Percentiles rank a stretch among this genome's conserved stretches.
These are phyloP conservation scores for Loriculus beryllinus DNA, from an alignment of 2,797 vertebrate species.

Conservation along the genomic window DNA sequence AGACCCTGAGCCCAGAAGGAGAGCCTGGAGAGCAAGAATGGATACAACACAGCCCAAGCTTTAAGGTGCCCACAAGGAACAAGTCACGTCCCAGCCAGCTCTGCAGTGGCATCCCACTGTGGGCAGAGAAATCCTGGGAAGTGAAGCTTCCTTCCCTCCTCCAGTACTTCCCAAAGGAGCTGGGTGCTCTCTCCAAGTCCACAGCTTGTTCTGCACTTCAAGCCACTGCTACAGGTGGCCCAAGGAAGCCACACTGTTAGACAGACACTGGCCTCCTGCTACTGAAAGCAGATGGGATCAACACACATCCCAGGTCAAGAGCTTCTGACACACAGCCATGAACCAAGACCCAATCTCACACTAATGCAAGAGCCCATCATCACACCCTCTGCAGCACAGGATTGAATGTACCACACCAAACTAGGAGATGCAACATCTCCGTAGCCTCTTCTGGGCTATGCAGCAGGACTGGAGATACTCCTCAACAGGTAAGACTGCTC, in stretches of 20 bases:
- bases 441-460: background rate
- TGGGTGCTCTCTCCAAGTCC: background rate
- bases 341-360: background rate
- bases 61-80: background rate
- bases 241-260: background rate
- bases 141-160: background rate
- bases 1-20: background rate
- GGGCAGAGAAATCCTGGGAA: background rate
- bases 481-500: background rate
- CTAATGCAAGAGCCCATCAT: background rate
- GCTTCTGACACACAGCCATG: fast-evolving
- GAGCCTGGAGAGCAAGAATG: background rate
- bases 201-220: background rate
- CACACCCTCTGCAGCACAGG: background rate
- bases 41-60: background rate
- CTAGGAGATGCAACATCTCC: background rate
- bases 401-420: background rate
- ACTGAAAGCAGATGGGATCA: background rate
- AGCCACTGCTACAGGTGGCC: background rate
- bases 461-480: background rate
- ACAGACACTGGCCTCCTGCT: background rate
- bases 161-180: background rate
- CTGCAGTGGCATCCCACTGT: background rate
- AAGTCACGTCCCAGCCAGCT: background rate
- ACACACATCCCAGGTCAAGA: background rate